Evolutionary conservation across 2,113 vertebrate species (phyloP).

Genomic region (Suricata suricatta): DNA sequence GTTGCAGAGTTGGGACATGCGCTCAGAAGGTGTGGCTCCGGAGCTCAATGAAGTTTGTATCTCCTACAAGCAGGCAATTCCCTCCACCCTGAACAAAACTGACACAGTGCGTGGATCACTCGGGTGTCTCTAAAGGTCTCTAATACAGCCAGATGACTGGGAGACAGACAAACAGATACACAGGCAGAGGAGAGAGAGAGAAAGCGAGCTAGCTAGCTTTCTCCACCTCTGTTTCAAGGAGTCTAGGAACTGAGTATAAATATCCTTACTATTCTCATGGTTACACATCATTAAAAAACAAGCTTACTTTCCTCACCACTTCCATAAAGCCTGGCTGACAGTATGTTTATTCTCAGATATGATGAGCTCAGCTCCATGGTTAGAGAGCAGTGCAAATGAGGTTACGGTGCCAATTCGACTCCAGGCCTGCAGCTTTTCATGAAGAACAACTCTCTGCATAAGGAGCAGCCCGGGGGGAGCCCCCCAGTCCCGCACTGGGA

Average conservation of each 20-base stretch:
- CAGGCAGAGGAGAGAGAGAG: neutral
- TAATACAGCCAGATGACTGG: neutral
- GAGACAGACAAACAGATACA: neutral
- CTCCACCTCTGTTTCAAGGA: neutral
- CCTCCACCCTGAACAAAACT: neutral
- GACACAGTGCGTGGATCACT: rapidly evolving
- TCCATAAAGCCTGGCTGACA: neutral
- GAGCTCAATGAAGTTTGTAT: rapidly evolving
- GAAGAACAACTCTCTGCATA: neutral
- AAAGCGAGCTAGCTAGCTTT: neutral
- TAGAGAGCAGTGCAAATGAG: neutral
- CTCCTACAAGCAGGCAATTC: neutral
- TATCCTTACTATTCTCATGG: neutral
- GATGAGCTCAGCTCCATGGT: neutral
- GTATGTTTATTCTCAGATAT: neutral
- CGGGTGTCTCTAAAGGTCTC: neutral
- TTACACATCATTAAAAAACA: neutral
- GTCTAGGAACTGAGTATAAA: neutral
- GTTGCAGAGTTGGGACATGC: neutral
- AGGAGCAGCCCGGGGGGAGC: neutral
- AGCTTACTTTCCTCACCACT: neutral
- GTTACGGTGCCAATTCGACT: neutral
- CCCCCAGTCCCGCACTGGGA: neutral
- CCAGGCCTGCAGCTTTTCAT: neutral
- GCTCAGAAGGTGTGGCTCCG: neutral